A percentile compares a stretch with the other conserved stretches of the same genome.
Conservation (phyloP, 2,113 vertebrate species). For the Toxotes jaculatrix region DNA sequence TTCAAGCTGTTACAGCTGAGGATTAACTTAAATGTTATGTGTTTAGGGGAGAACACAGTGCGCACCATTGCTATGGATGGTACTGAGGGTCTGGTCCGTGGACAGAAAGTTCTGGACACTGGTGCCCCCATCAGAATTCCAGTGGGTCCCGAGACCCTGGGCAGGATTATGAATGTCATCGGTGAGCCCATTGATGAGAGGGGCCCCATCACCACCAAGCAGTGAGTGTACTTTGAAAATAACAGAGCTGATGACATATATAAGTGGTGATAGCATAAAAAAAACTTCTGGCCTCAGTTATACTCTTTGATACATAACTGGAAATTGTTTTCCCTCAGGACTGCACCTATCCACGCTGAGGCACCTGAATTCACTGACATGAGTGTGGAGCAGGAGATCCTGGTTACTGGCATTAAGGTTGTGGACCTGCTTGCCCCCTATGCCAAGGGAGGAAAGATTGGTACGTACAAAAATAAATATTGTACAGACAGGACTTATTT, state of each 20-base stretch:
- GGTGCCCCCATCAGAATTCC: constrained; percentile 97
- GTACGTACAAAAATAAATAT: constrained; percentile 76
- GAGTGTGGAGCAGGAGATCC: constrained; percentile 98
- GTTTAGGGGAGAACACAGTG: constrained; percentile 94
- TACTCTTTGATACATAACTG: not conserved
- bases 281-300: too few relatives aligned
- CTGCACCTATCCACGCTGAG: constrained; percentile 96
- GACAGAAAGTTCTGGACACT: constrained; percentile 95
- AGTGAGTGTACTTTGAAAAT: constrained; percentile 84
- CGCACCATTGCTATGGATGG: constrained; percentile 99
- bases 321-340: constrained; percentile 76
- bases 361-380: constrained; percentile 97
- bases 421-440: constrained; percentile 98
- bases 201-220: constrained; percentile 95
- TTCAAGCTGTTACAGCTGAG: accelerated
- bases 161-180: constrained; percentile 99
- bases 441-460: constrained; percentile 98
- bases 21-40: not conserved
- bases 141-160: constrained; percentile 95
- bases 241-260: not conserved
- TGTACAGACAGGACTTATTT: not conserved
- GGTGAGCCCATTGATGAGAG: constrained; percentile 98
- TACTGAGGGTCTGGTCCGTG: constrained; percentile 96
- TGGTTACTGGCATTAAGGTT: constrained; percentile 98
- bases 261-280: not conserved